Evolutionary conservation across 1,140 invertebrate species (phyloP).

Genomic region (Leptinotarsa lineolata): DNA sequence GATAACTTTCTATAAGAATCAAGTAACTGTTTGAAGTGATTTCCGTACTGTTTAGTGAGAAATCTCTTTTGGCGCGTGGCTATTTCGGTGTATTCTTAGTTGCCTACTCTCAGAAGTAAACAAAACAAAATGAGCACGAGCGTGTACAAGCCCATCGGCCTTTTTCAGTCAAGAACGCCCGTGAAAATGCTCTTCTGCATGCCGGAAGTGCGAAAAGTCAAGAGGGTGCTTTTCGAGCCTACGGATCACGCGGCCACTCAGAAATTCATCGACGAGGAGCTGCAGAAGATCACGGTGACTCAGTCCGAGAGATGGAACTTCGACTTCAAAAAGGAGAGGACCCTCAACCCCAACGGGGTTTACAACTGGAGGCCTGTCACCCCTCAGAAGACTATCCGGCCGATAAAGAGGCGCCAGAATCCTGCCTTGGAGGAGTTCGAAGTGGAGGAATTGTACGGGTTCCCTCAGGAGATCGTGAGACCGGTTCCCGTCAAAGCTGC

Average conservation of each 20-base stretch:
- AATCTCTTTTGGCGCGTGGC: constrained; percentile 22
- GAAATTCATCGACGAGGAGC: constrained; percentile 52
- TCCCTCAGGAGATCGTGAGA: constrained; percentile 18
- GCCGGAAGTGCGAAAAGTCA: constrained; percentile 47
- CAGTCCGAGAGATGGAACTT: constrained; percentile 55
- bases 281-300: constrained; percentile 45
- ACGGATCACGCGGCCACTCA: constrained; percentile 55
- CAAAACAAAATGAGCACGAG: constrained; percentile 42
- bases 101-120: constrained; percentile 39
- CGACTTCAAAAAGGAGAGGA: constrained; percentile 52
- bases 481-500: constrained; percentile 20
- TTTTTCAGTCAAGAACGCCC: constrained; percentile 34
- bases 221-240: constrained; percentile 55
- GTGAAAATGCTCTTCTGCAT: constrained; percentile 31
- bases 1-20: constrained; percentile 3
- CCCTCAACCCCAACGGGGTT: constrained; percentile 40
- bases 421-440: constrained; percentile 5
- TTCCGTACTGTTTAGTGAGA: background rate
- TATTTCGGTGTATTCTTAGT: constrained; percentile 42
- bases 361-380: constrained; percentile 45
- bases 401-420: constrained; percentile 32
- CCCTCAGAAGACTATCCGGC: constrained; percentile 31
- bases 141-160: constrained; percentile 37
- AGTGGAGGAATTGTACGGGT: constrained; percentile 16
- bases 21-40: background rate